These are phyloP conservation scores for Tragelaphus scriptus DNA, from an alignment of 2,113 vertebrate genomes.

Conservation along the genomic window DNA sequence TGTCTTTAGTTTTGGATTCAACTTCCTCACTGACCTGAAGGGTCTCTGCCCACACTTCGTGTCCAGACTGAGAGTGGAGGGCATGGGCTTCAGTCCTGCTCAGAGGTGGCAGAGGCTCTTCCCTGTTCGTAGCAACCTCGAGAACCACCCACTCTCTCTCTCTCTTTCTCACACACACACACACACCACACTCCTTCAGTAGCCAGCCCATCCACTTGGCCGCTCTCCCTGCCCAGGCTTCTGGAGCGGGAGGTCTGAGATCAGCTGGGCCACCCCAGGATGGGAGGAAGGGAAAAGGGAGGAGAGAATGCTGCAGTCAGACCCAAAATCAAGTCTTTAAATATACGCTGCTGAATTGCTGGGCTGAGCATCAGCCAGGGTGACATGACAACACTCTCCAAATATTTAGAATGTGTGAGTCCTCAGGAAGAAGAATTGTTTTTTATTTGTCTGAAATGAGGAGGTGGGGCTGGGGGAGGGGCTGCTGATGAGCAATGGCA, in stretches of 20 bases:
- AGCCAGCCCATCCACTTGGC: background rate
- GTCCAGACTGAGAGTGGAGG: background rate
- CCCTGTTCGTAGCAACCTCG: background rate
- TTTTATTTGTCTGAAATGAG: background rate
- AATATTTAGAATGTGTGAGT: background rate
- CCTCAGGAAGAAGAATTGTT: background rate
- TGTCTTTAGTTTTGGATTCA: background rate
- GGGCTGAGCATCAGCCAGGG: background rate
- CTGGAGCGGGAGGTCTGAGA: too few relatives aligned
- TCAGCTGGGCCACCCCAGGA: too few relatives aligned
- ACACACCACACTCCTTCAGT: background rate
- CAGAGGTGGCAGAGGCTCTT: background rate
- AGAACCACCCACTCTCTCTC: rapidly evolving
- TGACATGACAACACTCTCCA: background rate
- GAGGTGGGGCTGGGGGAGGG: too few relatives aligned
- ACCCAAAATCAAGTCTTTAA: background rate
- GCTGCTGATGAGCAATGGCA: rapidly evolving
- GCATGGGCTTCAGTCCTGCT: background rate
- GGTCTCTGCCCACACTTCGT: rapidly evolving
- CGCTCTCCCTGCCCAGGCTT: rapidly evolving
- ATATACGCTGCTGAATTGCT: background rate
- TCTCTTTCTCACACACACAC: background rate
- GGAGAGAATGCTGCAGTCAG: background rate
- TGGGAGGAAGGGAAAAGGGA: background rate
- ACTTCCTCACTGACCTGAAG: rapidly evolving